These are phyloP conservation scores for Oryzias woworae DNA, from an alignment of 2,113 vertebrate species.

Conservation along the genomic window DNA sequence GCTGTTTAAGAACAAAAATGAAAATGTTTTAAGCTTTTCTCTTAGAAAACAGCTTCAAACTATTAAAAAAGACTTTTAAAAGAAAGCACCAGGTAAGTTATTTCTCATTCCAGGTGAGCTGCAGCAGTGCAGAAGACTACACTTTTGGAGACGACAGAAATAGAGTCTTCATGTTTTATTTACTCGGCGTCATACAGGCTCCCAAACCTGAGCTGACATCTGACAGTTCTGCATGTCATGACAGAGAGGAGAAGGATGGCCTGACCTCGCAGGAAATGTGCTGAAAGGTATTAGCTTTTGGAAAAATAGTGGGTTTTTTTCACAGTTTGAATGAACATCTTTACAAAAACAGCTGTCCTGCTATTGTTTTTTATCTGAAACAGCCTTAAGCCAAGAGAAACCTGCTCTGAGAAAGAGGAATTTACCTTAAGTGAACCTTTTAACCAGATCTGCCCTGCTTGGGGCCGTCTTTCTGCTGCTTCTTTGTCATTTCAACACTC, in stretches of 20 bases:
- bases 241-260: slow-evolving; percentile 12
- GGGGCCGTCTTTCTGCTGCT: slow-evolving; percentile 14
- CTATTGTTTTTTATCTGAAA: too few relatives aligned
- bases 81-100: too few relatives aligned
- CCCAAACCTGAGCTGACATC: slow-evolving; percentile 46
- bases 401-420: too few relatives aligned
- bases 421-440: neutral
- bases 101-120: too few relatives aligned
- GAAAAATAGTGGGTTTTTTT: neutral
- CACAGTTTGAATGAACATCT: too few relatives aligned
- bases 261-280: neutral
- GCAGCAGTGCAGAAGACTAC: neutral
- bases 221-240: slow-evolving; percentile 39
- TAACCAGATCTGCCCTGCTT: neutral
- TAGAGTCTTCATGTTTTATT: slow-evolving; percentile 63
- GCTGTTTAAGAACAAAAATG: too few relatives aligned
- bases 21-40: too few relatives aligned
- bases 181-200: slow-evolving; percentile 33
- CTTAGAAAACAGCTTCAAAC: too few relatives aligned
- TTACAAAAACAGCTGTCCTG: too few relatives aligned
- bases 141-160: slow-evolving; percentile 44
- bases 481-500: slow-evolving; percentile 26
- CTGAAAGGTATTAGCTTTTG: neutral
- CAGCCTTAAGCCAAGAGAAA: too few relatives aligned
- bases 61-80: too few relatives aligned